Conservation (phyloP, 2,797 vertebrate species). For the Steatocranus sp. region DNA sequence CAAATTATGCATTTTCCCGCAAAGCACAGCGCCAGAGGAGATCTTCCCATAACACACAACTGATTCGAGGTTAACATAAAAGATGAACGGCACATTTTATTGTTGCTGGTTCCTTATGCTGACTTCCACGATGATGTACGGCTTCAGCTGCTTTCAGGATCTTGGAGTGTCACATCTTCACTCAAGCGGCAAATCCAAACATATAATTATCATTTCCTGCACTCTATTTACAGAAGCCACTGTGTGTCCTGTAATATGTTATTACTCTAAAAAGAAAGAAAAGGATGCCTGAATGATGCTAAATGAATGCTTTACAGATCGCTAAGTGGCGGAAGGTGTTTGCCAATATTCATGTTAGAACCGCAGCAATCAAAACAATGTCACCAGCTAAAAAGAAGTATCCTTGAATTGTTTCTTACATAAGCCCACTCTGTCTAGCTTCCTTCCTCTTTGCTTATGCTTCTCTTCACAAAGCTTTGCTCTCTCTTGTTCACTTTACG, state of each 20-base stretch:
- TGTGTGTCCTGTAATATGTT: not conserved
- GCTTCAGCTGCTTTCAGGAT: not conserved
- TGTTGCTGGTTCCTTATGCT: not conserved
- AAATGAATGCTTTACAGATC: not conserved
- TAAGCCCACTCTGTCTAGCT: not conserved
- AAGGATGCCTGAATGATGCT: not conserved
- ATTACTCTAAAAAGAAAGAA: not conserved
- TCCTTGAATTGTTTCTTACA: not conserved
- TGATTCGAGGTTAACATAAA: not conserved
- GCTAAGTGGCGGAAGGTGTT: not conserved
- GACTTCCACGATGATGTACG: not conserved
- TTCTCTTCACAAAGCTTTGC: not conserved
- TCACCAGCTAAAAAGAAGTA: not conserved
- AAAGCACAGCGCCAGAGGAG: not conserved
- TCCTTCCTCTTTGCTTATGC: not conserved
- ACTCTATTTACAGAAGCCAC: not conserved
- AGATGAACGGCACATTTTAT: not conserved
- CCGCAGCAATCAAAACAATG: not conserved
- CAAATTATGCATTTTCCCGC: not conserved
- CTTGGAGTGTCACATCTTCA: not conserved
- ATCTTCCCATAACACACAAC: not conserved
- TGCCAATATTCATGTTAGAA: not conserved
- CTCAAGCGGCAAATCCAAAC: not conserved
- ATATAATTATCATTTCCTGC: not conserved
- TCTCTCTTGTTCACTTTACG: not conserved